Evolutionary conservation across 2,113 vertebrate species (phyloP), one percentile per base, ranked within the genome.

Genomic region (Microtus oregoni): DNA sequence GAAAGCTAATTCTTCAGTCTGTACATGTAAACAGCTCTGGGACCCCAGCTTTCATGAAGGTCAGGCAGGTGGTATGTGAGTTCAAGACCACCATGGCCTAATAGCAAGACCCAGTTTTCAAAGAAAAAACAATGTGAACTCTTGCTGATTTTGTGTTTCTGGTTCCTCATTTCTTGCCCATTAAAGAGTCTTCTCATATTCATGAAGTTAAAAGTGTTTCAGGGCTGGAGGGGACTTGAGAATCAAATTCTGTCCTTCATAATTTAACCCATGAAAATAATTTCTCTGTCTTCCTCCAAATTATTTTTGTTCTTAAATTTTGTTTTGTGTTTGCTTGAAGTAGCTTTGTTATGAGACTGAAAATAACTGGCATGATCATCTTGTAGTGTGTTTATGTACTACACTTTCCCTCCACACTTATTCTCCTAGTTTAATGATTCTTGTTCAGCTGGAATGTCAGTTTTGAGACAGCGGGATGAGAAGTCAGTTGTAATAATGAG

Each of bases 401-500:
- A 1, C 12, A 38, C 13, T 17, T 78, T 30, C 50, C 4, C 15
- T 3, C 28, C 8, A 35, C 47, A 6, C 44, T 77, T 38, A 68
- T 1, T 41, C 38, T 11, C 55, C 38, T 58, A 26, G 24, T 30
- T 92, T 72, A 86, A 50, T 58, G 30, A 58, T 47, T 88, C 38
- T 75, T 1, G 86, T 94, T 83, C 17, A 35, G 22, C 50, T 89
- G 61, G 38, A 89, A 73, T 78, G 61, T 92, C 83, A 41, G 12
- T 58, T 20, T 89, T 93, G 83, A 47, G 35, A 44, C 14, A 24
- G 63, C 22, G 24, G 30, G 47, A 63, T 44, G 22, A 52, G 24
- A 94, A 67, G 63, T 81, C 17, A 44, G 65, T 92, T 92, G 35
- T 63, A 95, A 52, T 73, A 94, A 38, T 81, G 50, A 94, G 4